phyloP scores from a whole-genome alignment of 2,797 vertebrate species.

The Champsocephalus esox region DNA sequence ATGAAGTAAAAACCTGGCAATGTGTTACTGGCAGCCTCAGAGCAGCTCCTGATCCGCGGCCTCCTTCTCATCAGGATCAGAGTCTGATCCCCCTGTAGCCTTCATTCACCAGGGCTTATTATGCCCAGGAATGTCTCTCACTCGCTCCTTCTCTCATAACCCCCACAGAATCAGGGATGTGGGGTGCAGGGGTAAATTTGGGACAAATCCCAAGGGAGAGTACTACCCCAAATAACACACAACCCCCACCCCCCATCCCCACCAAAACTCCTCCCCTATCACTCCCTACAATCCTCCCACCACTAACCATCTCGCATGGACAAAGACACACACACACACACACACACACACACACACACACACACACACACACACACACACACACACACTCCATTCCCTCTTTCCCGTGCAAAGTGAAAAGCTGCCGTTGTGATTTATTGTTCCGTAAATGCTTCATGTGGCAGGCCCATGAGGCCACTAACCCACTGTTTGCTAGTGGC shows the following conservation, averaged over 20 bases:
- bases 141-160: conserved; percentile 74
- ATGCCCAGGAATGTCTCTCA: conserved; percentile 80
- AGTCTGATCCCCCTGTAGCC: conserved; percentile 79
- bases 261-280: conserved; percentile 55
- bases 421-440: conserved; percentile 82
- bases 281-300: conserved; percentile 47
- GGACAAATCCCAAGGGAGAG: conserved; percentile 78
- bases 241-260: conserved; percentile 47
- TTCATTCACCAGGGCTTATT: conserved; percentile 80
- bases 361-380: conserved; percentile 34
- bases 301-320: conserved; percentile 42
- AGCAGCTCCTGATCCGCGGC: conserved; percentile 77
- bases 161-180: conserved; percentile 69
- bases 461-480: conserved; percentile 65
- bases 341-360: conserved; percentile 22
- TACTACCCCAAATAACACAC: conserved; percentile 57
- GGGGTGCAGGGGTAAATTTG: conserved; percentile 76
- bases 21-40: conserved; percentile 73
- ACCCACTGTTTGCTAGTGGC: conserved; percentile 78
- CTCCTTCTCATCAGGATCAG: conserved; percentile 81
- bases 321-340: conserved; percentile 39
- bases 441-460: conserved; percentile 82
- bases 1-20: conserved; percentile 84
- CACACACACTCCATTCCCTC: conserved; percentile 23
- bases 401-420: conserved; percentile 71